A percentile compares a stretch with the other conserved stretches of the same genome.
phyloP scores from a whole-genome alignment of 2,113 vertebrate species.

The Chloropsis hardwickii region DNA sequence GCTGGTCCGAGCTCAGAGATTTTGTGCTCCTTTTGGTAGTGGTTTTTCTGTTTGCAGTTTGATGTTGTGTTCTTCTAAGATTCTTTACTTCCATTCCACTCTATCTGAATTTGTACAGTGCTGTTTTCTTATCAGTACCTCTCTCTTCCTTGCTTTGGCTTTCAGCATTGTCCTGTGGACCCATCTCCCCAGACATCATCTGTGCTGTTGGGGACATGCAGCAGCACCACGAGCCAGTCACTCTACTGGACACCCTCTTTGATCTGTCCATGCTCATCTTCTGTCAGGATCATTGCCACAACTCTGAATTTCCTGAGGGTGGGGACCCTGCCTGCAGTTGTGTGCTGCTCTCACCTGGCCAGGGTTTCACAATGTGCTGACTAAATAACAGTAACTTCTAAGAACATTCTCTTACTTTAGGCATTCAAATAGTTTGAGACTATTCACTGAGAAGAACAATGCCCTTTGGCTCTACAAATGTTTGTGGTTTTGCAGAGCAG shows the following conservation, averaged over 20 bases:
- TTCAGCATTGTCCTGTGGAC: not conserved
- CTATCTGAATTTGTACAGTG: not conserved
- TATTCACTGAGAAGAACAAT: conserved; percentile 53
- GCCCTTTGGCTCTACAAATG: conserved; percentile 44
- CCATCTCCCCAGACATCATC: not conserved
- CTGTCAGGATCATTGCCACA: not conserved
- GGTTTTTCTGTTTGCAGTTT: not conserved
- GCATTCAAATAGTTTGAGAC: conserved; percentile 41
- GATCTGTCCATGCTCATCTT: not conserved
- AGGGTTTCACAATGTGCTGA: not conserved
- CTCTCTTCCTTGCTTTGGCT: not conserved
- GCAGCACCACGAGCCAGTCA: not conserved
- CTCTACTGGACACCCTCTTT: not conserved
- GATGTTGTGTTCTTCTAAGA: not conserved
- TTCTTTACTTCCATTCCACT: not conserved
- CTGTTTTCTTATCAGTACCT: not conserved
- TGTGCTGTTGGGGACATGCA: not conserved
- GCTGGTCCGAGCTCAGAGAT: not conserved
- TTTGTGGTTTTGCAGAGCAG: conserved; percentile 51
- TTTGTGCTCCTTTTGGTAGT: not conserved
- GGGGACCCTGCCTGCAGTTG: not conserved
- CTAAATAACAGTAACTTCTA: not conserved
- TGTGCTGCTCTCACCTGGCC: conserved; percentile 29
- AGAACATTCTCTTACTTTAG: conserved; percentile 4
- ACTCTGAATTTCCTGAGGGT: not conserved